Percentiles rank a stretch among this genome's conserved stretches.
These are phyloP conservation scores for Colistium nudipinnis DNA, from an alignment of 2,113 vertebrate genomes.

Conservation along the genomic window DNA sequence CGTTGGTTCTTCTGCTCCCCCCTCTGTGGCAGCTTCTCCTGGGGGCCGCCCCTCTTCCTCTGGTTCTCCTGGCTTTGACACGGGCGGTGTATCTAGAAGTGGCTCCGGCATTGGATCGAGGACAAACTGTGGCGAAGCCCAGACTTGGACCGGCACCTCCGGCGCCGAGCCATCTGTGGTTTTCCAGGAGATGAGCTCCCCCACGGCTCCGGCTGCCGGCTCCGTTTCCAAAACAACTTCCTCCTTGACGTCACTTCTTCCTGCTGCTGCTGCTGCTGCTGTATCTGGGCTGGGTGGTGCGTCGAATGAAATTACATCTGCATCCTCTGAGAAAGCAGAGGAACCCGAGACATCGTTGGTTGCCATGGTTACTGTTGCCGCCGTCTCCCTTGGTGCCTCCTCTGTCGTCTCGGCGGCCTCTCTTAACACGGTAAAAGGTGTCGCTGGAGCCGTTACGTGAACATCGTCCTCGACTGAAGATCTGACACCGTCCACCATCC, in stretches of 20 bases:
- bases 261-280: neutral
- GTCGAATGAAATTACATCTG: neutral
- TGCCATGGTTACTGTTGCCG: neutral
- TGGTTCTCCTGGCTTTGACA: slow-evolving; percentile 13
- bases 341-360: slow-evolving; percentile 19
- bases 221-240: slow-evolving; percentile 3
- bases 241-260: neutral
- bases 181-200: slow-evolving; percentile 56
- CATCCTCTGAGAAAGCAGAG: neutral
- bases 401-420: slow-evolving; percentile 9
- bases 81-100: neutral
- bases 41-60: slow-evolving; percentile 7
- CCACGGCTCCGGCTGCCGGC: neutral
- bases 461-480: slow-evolving; percentile 9
- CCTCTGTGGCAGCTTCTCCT: slow-evolving; percentile 13
- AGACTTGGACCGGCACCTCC: neutral
- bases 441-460: slow-evolving; percentile 13
- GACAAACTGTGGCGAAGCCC: neutral
- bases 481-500: slow-evolving; percentile 15
- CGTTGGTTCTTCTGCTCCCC: slow-evolving; percentile 4
- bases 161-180: neutral
- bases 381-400: slow-evolving; percentile 4
- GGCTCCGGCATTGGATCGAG: slow-evolving; percentile 17
- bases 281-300: neutral
- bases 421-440: neutral